Percentiles rank a stretch among this genome's conserved stretches.
phyloP scores from a whole-genome alignment of 2,797 vertebrate genomes.

The Sus cebifrons region DNA sequence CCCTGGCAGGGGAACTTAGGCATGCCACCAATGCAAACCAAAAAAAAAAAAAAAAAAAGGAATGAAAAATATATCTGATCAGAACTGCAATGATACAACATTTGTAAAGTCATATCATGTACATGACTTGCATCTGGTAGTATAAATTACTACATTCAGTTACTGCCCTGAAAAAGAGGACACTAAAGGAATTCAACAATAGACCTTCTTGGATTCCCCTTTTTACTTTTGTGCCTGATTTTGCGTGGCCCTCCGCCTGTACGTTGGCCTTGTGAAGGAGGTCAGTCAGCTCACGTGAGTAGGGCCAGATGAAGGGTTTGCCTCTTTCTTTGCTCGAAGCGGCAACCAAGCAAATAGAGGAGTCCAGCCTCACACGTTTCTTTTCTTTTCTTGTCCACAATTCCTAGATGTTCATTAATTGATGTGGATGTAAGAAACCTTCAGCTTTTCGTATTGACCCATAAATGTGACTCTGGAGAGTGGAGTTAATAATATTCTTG shows the following conservation, averaged over 20 bases:
- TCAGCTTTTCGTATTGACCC: not conserved
- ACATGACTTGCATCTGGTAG: not conserved
- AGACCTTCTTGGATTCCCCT: not conserved
- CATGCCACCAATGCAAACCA: too few species aligned
- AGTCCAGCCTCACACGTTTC: not conserved
- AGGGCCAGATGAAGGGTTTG: rapidly evolving
- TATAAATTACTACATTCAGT: not conserved
- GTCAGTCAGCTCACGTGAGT: not conserved
- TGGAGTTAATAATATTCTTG: not conserved
- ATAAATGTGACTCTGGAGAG: not conserved
- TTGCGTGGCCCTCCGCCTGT: rapidly evolving
- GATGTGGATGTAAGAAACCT: not conserved
- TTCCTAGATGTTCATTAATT: not conserved
- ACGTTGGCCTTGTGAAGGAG: too few species aligned
- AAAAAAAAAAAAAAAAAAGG: too few species aligned
- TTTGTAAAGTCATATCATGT: constrained; percentile 27
- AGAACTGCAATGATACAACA: not conserved
- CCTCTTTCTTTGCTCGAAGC: not conserved
- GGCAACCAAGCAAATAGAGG: not conserved
- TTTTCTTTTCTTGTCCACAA: not conserved
- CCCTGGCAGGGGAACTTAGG: too few species aligned
- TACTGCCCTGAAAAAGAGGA: not conserved
- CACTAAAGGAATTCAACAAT: not conserved
- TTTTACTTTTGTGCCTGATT: not conserved
- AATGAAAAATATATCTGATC: not conserved